These are phyloP conservation scores for Drosophila silvestris DNA, from an alignment of 2,888 invertebrate genomes.

Conservation along the genomic window DNA sequence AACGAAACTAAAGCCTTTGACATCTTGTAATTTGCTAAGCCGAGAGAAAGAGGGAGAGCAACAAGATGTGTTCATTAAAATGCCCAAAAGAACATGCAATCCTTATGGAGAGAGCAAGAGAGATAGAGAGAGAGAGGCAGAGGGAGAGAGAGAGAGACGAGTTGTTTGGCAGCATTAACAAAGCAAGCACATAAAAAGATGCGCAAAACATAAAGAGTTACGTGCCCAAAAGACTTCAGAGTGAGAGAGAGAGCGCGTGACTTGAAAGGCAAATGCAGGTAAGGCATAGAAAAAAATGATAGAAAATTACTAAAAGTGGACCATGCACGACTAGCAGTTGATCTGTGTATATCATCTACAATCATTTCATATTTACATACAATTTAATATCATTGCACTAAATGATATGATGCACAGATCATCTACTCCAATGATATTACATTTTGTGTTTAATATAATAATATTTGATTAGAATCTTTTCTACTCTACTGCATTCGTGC, in stretches of 20 bases:
- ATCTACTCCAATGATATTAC: neutral
- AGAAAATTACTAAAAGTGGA: neutral
- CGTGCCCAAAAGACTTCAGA: conserved; percentile 45
- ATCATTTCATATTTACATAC: neutral
- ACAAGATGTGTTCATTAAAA: conserved; percentile 39
- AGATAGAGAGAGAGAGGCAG: neutral
- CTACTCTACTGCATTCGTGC: neutral
- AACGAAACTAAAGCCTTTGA: conserved; percentile 59
- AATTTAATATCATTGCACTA: neutral
- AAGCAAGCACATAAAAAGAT: conserved; percentile 44
- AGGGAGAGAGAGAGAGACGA: neutral
- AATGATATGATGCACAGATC: neutral
- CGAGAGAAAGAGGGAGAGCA: neutral
- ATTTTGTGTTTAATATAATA: neutral
- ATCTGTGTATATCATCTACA: neutral
- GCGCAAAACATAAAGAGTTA: conserved; percentile 58
- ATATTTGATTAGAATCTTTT: neutral
- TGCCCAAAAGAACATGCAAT: conserved; percentile 34
- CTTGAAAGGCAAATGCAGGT: conserved; percentile 59
- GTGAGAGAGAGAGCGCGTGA: conserved; percentile 53
- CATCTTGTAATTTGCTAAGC: conserved; percentile 49
- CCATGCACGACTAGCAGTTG: neutral
- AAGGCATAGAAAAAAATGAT: conserved; percentile 11
- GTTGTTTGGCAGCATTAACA: conserved; percentile 5
- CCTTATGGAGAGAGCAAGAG: neutral